Conservation (phyloP, 2,888 invertebrate genomes). For the Malacosoma neustria region DNA sequence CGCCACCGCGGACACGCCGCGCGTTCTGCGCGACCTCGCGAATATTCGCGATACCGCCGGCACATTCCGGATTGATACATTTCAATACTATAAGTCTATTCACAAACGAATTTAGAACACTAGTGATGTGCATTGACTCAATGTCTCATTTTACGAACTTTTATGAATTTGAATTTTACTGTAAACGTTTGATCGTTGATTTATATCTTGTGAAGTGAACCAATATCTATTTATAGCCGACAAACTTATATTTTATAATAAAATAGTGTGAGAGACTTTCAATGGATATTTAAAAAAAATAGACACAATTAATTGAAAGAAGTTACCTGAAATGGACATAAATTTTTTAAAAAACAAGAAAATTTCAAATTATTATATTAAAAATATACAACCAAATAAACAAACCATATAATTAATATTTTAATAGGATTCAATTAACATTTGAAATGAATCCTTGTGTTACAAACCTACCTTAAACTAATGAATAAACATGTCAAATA, state of each 20-base stretch:
- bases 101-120: background rate
- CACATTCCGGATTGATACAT: constrained; percentile 10
- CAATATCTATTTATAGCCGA: too few species aligned
- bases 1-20: constrained; percentile 53
- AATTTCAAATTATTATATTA: too few species aligned
- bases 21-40: constrained; percentile 44
- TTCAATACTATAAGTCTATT: background rate
- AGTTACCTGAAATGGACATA: too few species aligned
- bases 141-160: background rate
- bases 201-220: too few species aligned
- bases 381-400: background rate
- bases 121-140: constrained; percentile 1
- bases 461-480: constrained; percentile 16
- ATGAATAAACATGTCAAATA: constrained; percentile 29
- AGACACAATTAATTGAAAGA: too few species aligned
- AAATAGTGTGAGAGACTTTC: too few species aligned
- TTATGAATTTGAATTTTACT: background rate
- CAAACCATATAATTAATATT: too few species aligned
- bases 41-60: constrained; percentile 28
- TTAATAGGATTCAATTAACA: background rate
- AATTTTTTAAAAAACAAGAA: too few species aligned
- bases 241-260: too few species aligned
- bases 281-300: too few species aligned
- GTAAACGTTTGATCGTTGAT: too few species aligned
- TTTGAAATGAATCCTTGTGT: constrained; percentile 25